Conservation (phyloP, 1,140 invertebrate genomes). For the Ostrea denselamellosa region DNA sequence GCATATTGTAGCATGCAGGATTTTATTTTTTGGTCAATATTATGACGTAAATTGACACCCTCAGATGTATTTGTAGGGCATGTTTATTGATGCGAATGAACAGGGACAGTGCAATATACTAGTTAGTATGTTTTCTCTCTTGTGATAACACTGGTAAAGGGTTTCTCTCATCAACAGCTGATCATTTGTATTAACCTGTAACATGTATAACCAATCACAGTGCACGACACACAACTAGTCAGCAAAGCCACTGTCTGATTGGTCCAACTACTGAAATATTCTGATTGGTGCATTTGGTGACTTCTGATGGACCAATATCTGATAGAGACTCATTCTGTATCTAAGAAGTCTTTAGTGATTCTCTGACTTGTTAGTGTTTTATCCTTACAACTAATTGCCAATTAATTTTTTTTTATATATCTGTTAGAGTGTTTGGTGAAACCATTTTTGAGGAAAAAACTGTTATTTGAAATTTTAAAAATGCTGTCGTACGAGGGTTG, state of each 20-base stretch:
- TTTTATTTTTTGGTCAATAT: too few relatives aligned
- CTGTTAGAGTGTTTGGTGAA: neutral
- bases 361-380: neutral
- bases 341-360: neutral
- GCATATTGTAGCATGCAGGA: too few relatives aligned
- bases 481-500: too few relatives aligned
- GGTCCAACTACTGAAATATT: neutral
- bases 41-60: neutral
- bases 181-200: constrained; percentile 17
- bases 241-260: neutral
- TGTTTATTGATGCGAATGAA: constrained; percentile 31
- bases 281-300: neutral
- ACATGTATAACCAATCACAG: constrained; percentile 24
- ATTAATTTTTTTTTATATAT: neutral
- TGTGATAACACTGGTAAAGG: constrained; percentile 29
- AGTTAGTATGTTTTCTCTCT: constrained; percentile 32
- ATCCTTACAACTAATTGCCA: neutral
- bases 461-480: too few relatives aligned
- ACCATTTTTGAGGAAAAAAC: too few relatives aligned
- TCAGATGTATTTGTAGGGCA: constrained; percentile 19
- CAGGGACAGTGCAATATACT: constrained; percentile 11
- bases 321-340: neutral
- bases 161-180: constrained; percentile 9
- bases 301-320: neutral
- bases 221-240: neutral